Percentiles rank a stretch among this genome's conserved stretches.
These are phyloP conservation scores for Trichosurus vulpecula DNA, from an alignment of 2,797 vertebrate genomes.

Conservation along the genomic window DNA sequence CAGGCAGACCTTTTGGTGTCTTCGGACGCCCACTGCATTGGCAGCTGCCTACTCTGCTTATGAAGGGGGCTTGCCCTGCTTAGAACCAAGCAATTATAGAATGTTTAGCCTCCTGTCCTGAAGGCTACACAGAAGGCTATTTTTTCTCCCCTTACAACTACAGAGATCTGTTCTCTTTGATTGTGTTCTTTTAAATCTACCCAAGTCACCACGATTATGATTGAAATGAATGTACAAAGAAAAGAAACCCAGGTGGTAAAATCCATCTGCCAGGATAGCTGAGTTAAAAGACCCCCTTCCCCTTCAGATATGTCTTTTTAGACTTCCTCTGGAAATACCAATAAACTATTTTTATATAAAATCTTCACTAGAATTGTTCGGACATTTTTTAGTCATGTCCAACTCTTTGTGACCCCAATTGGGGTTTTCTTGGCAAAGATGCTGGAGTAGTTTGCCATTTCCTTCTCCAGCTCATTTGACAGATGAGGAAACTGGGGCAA, in stretches of 20 bases:
- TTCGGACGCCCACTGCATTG: not conserved
- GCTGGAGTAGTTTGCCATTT: not conserved
- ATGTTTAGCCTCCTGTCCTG: not conserved
- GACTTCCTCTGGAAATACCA: not conserved
- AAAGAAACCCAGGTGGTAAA: not conserved
- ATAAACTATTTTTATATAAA: constrained; percentile 15
- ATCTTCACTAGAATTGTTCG: not conserved
- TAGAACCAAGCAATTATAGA: not conserved
- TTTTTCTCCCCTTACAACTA: not conserved
- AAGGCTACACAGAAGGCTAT: not conserved
- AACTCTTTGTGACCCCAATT: not conserved
- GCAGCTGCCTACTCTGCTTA: not conserved
- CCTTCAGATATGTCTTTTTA: constrained; percentile 1
- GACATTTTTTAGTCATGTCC: not conserved
- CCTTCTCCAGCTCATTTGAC: not conserved
- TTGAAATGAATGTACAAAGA: constrained; percentile 1
- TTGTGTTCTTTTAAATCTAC: constrained; percentile 6
- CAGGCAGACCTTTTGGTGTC: not conserved
- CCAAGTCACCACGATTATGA: not conserved
- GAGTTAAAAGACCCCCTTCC: not conserved
- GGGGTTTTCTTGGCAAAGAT: not conserved
- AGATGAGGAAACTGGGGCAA: not conserved
- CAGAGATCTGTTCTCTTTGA: not conserved
- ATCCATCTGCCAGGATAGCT: not conserved
- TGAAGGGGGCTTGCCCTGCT: not conserved